These are phyloP conservation scores for Magallana nippona DNA, from an alignment of 2,888 invertebrate genomes.

Conservation along the genomic window DNA sequence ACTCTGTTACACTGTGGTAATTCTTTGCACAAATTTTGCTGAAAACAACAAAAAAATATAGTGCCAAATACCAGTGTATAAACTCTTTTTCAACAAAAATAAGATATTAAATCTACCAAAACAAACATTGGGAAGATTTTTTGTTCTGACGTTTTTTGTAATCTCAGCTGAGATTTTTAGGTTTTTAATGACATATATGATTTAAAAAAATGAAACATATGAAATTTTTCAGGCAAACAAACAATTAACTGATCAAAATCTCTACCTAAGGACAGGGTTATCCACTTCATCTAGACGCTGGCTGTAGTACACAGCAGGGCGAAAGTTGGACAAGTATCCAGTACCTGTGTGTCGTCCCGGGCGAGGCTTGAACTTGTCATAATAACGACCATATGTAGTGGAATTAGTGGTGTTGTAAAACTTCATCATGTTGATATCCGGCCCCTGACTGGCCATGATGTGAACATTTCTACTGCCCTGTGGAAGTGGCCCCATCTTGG, in stretches of 20 bases:
- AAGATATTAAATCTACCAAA: too few species aligned
- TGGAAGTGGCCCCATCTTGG: conserved; percentile 73
- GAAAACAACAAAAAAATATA: conserved; percentile 47
- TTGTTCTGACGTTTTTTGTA: too few species aligned
- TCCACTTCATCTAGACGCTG: conserved; percentile 77
- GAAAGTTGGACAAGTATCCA: conserved; percentile 78
- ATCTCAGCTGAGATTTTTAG: too few species aligned
- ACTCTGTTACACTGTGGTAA: conserved; percentile 76
- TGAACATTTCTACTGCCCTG: conserved; percentile 75
- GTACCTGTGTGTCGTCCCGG: conserved; percentile 77
- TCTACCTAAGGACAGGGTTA: conserved; percentile 78
- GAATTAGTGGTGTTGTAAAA: conserved; percentile 79
- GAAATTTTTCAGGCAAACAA: not conserved
- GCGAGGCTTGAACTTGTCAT: conserved; percentile 77
- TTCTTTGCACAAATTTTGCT: conserved; percentile 77
- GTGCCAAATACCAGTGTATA: not conserved
- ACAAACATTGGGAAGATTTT: too few species aligned
- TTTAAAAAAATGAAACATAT: too few species aligned
- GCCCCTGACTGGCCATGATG: conserved; percentile 77
- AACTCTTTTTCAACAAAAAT: not conserved
- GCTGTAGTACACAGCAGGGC: conserved; percentile 78
- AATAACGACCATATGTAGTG: conserved; percentile 77
- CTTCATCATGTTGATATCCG: conserved; percentile 79
- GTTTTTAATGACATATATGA: too few species aligned
- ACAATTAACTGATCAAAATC: not conserved